Conservation (phyloP, 1,140 invertebrate genomes). For the Hylaeus volcanicus region DNA sequence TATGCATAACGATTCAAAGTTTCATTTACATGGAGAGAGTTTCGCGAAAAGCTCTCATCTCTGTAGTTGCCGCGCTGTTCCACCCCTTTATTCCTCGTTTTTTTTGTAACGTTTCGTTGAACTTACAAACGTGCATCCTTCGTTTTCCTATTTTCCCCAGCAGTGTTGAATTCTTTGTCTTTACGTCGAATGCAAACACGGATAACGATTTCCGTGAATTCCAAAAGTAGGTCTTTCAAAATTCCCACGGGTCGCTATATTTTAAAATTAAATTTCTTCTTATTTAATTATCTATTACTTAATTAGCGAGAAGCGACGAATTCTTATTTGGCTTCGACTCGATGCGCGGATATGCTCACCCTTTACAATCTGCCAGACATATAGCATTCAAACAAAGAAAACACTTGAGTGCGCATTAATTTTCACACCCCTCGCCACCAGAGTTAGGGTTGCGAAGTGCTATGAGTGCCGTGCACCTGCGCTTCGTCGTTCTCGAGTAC, state of each 20-base stretch:
- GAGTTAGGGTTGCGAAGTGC: conserved; percentile 6
- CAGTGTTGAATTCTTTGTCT: no score
- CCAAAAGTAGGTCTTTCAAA: no score
- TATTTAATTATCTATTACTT: no score
- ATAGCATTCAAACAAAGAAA: neutral
- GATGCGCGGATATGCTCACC: no score
- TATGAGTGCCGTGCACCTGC: neutral
- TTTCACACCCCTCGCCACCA: conserved; percentile 12
- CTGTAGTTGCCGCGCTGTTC: neutral
- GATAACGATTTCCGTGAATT: no score
- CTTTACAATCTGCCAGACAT: no score
- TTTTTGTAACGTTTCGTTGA: neutral
- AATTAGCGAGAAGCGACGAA: neutral
- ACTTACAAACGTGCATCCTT: neutral
- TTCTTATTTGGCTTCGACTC: neutral
- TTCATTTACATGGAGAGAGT: neutral
- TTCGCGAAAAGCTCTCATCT: neutral
- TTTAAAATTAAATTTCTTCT: no score
- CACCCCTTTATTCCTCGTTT: neutral
- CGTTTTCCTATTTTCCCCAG: no score
- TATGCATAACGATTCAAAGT: neutral
- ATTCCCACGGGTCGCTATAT: no score
- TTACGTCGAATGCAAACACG: no score
- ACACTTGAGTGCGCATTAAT: conserved; percentile 15
- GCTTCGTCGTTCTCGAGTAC: neutral